Evolutionary conservation across 2,797 vertebrate species (phyloP).

Genomic region (Hydrocynus forskahlii): DNA sequence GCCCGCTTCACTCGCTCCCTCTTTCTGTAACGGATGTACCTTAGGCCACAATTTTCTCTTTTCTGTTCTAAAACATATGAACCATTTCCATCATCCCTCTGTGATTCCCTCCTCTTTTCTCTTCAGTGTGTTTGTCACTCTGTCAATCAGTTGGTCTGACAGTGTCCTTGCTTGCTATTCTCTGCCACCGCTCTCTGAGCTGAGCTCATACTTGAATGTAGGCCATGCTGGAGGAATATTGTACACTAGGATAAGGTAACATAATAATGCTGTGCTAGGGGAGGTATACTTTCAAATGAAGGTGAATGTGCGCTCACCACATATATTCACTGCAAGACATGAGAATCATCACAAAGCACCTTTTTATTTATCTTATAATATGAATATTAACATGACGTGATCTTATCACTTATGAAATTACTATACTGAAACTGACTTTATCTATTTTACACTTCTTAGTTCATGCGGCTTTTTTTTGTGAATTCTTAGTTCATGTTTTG

Average conservation of each 20-base stretch:
- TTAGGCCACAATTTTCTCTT: slow-evolving; percentile 45
- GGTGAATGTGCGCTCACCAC: background rate
- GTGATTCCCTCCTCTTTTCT: slow-evolving; percentile 27
- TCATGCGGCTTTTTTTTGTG: too few relatives aligned
- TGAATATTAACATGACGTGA: too few relatives aligned
- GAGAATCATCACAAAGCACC: background rate
- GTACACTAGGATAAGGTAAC: background rate
- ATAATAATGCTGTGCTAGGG: background rate
- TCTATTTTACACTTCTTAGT: too few relatives aligned
- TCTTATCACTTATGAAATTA: too few relatives aligned
- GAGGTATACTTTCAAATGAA: background rate
- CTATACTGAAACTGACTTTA: too few relatives aligned
- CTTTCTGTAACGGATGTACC: slow-evolving; percentile 47
- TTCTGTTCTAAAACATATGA: slow-evolving; percentile 58
- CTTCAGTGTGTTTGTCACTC: background rate
- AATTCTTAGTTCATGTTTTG: too few relatives aligned
- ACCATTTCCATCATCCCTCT: slow-evolving; percentile 62
- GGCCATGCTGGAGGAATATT: background rate
- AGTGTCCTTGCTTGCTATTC: background rate
- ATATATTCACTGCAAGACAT: background rate
- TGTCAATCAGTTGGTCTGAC: background rate
- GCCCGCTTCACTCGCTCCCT: slow-evolving; percentile 48
- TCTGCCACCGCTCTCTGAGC: background rate
- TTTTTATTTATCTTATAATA: too few relatives aligned
- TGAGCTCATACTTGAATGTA: slow-evolving; percentile 1